phyloP scores from a whole-genome alignment of 2,888 invertebrate species.

The Acleris sparsana region DNA sequence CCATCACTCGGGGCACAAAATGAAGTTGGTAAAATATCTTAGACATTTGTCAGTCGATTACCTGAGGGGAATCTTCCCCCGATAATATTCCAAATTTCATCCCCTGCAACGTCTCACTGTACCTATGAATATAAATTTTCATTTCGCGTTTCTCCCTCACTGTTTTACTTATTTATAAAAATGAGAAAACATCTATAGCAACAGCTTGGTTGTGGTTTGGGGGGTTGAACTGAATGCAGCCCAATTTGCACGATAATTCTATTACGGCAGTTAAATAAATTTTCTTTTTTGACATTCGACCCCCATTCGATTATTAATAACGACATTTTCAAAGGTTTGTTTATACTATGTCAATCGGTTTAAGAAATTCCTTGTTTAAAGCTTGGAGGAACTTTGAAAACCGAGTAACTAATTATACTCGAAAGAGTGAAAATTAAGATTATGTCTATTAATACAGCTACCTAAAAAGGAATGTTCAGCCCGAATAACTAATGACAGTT shows the following conservation, averaged over 20 bases:
- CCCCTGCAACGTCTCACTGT: constrained; percentile 63
- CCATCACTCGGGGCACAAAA: constrained; percentile 61
- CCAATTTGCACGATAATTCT: constrained; percentile 23
- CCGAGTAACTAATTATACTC: no score
- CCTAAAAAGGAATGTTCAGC: no score
- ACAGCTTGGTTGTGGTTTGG: constrained; percentile 28
- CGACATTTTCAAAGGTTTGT: constrained; percentile 39
- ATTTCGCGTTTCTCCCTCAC: constrained; percentile 52
- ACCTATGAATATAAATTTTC: constrained; percentile 76
- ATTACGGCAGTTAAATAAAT: constrained; percentile 10
- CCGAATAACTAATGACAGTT: no score
- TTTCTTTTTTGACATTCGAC: neutral
- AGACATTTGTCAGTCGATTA: constrained; percentile 83
- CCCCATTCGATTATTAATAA: neutral
- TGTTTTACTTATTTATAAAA: constrained; percentile 49
- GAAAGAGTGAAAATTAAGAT: no score
- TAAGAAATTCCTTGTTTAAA: no score
- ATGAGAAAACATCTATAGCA: constrained; percentile 33
- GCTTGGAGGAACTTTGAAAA: no score
- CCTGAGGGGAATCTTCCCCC: constrained; percentile 69
- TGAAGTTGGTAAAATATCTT: constrained; percentile 80
- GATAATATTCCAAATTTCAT: constrained; percentile 72
- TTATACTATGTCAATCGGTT: neutral
- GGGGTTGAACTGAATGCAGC: constrained; percentile 27
- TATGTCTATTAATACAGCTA: no score